Percentiles rank a stretch among this genome's conserved stretches.
Evolutionary conservation across 2,888 invertebrate species (phyloP).

Genomic region (Hedychridium roseum): DNA sequence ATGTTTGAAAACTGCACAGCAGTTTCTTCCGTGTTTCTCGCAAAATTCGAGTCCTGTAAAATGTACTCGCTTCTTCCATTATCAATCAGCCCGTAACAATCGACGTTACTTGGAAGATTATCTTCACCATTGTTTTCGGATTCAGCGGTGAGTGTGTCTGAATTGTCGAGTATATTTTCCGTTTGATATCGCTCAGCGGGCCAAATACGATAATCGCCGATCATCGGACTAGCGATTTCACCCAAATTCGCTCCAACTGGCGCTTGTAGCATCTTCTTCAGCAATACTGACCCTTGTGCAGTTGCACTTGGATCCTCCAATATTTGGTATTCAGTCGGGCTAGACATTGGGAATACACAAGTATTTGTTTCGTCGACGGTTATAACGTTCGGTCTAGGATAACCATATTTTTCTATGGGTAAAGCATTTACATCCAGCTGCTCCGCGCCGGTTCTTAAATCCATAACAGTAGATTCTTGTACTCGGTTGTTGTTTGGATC

Average conservation of each 20-base stretch:
- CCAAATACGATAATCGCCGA: constrained; percentile 37
- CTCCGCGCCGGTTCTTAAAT: constrained; percentile 41
- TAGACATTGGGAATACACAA: constrained; percentile 20
- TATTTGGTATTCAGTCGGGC: constrained; percentile 22
- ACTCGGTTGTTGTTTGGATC: constrained; percentile 44
- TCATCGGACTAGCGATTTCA: constrained; percentile 51
- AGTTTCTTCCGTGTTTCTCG: constrained; percentile 26
- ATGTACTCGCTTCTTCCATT: constrained; percentile 31
- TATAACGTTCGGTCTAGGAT: constrained; percentile 21
- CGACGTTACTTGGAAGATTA: constrained; percentile 27
- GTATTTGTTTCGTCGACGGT: constrained; percentile 22
- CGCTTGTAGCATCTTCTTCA: constrained; percentile 59
- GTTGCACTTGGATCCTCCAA: constrained; percentile 26
- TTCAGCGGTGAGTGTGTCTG: constrained; percentile 57
- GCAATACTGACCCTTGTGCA: constrained; percentile 38
- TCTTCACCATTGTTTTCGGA: constrained; percentile 50
- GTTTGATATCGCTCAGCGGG: constrained; percentile 33
- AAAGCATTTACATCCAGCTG: constrained; percentile 22
- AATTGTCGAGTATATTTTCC: constrained; percentile 49
- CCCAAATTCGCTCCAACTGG: constrained; percentile 56
- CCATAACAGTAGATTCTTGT: constrained; percentile 36
- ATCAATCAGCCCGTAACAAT: constrained; percentile 37
- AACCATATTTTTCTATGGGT: constrained; percentile 17
- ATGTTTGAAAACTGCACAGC: constrained; percentile 29
- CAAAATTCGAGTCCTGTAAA: constrained; percentile 26